Base-by-base conservation (phyloP, 2,797 vertebrate genomes). In the Cygnus olor region DNA sequence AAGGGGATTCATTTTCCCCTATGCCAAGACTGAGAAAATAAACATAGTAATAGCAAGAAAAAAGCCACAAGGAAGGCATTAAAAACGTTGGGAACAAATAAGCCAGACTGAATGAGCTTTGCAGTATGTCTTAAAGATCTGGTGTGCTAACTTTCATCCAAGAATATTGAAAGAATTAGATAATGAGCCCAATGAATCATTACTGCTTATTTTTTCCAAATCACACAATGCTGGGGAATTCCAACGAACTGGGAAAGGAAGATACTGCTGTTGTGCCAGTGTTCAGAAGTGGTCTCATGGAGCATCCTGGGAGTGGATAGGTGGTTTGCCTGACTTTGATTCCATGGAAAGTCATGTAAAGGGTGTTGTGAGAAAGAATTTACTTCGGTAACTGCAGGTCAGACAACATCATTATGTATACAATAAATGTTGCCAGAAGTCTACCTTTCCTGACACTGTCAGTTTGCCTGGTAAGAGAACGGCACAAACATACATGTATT, bases 181-280 rank as follows among this genome's bases (percentile, higher is more conserved):
- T 45, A 63, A 28, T 0, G 2, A 68, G 69, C 7, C 9, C 4
- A 38, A 28, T 34, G 2, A 68, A 77, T 76, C 1, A 7, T 56
- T 95, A 84, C 65, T 91, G n/a, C 51, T 69, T 34, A 65, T 51
- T 90, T 88, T 93, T 84, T 47, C 56, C 36, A 68, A 92, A 73
- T 84, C 18, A n/a, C 60, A 13, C 19, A 74, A 38, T 47, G 8
- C n/a, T 40, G 20, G 20, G 22, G 25, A 71, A 61, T 85, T 89
- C 81, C 61, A 28, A 21, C 61, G 53, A 47, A 10, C 64, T 85
- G 49, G 44, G 24, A 92, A 85, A 63, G 40, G 24, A 92, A 85
- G 65, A 69, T 71, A 49, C 57, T 69, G 4, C 61, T 87, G 2
- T 87, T 82, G 22, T 64, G 30, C 47, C 44, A 24, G 25, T 27